phyloP scores from a whole-genome alignment of 1,140 invertebrate genomes.

The Bactericera cockerelli region DNA sequence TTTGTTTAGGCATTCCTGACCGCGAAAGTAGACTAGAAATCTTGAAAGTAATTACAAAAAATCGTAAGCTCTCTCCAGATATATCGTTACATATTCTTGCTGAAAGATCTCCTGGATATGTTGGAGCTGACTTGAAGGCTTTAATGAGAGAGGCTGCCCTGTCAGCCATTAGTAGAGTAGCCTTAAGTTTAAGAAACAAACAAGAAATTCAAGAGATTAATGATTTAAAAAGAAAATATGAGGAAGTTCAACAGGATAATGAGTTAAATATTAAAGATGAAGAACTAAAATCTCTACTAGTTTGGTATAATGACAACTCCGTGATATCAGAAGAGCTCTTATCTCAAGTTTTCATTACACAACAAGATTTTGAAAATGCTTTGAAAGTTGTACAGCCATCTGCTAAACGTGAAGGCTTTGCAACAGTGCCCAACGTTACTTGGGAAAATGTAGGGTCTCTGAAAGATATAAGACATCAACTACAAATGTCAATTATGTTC shows the following conservation, averaged over 20 bases:
- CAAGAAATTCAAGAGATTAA: neutral
- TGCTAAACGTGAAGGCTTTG: slow-evolving; percentile 90
- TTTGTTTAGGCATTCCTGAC: slow-evolving; percentile 84
- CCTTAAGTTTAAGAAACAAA: neutral
- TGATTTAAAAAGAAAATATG: neutral
- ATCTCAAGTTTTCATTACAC: neutral
- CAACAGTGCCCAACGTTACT: slow-evolving; percentile 89
- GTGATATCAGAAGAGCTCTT: slow-evolving; percentile 4
- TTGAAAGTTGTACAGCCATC: slow-evolving; percentile 77
- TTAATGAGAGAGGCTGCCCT: slow-evolving; percentile 74
- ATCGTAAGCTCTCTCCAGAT: slow-evolving; percentile 47
- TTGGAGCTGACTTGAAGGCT: slow-evolving; percentile 84
- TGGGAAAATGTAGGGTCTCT: slow-evolving; percentile 96
- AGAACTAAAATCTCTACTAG: neutral
- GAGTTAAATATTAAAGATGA: neutral
- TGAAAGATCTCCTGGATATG: slow-evolving; percentile 83
- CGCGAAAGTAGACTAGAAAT: slow-evolving; percentile 60
- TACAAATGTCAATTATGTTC: slow-evolving; percentile 78
- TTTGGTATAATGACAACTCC: neutral
- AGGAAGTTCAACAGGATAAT: neutral
- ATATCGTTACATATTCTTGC: slow-evolving; percentile 59
- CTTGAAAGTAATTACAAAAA: slow-evolving; percentile 48
- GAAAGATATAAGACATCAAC: slow-evolving; percentile 67
- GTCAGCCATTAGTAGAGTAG: slow-evolving; percentile 45
- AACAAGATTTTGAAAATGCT: slow-evolving; percentile 58